Evolutionary conservation across 2,113 vertebrate genomes (phyloP).

Genomic region (Petroica traversi): DNA sequence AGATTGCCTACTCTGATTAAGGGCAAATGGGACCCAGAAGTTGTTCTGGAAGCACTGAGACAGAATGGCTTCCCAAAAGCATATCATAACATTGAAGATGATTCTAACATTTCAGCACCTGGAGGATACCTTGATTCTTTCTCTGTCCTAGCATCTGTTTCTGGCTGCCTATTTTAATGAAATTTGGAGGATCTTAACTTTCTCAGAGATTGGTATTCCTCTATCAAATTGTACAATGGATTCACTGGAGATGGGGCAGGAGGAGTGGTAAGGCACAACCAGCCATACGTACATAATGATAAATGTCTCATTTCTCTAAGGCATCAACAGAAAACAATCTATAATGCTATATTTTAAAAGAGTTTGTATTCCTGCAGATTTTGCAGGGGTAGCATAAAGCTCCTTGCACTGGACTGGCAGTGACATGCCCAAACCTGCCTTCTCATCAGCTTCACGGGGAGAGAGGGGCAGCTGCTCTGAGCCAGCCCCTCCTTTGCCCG

Average conservation of each 20-base stretch:
- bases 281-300: neutral
- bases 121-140: neutral
- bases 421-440: neutral
- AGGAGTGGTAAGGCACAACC: neutral
- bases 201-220: neutral
- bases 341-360: neutral
- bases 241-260: neutral
- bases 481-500: neutral
- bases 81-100: neutral
- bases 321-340: neutral
- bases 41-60: neutral
- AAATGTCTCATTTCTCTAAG: neutral
- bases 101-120: neutral
- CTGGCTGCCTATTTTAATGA: neutral
- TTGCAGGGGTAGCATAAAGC: neutral
- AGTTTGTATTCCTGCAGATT: neutral
- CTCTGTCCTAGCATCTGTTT: neutral
- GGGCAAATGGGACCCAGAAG: neutral
- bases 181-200: neutral
- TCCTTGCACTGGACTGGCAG: neutral
- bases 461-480: neutral
- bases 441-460: neutral
- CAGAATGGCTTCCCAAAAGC: neutral
- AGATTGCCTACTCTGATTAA: neutral
- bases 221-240: neutral